Evolutionary conservation across 1,140 invertebrate species (phyloP).

Genomic region (Chionoecetes opilio): DNA sequence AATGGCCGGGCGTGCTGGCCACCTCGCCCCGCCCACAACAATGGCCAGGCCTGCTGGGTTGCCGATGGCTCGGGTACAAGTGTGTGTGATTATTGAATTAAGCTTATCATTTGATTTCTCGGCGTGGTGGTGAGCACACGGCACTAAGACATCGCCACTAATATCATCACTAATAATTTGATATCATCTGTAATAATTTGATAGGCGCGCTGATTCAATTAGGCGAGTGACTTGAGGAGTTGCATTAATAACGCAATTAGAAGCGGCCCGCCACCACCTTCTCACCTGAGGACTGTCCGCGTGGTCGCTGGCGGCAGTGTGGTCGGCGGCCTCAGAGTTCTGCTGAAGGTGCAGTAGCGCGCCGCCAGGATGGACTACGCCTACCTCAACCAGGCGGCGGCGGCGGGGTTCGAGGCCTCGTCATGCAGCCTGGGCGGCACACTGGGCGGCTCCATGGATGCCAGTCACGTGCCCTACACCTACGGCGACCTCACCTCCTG

Average conservation of each 20-base stretch:
- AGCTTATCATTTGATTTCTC: slow-evolving; percentile 82
- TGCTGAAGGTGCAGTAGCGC: slow-evolving; percentile 64
- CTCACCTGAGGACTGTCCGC: slow-evolving; percentile 50
- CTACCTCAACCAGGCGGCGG: slow-evolving; percentile 89
- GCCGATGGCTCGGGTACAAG: slow-evolving; percentile 80
- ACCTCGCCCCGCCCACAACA: slow-evolving; percentile 61
- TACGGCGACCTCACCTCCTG: slow-evolving; percentile 93
- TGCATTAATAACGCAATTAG: slow-evolving; percentile 79
- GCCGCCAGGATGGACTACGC: slow-evolving; percentile 88
- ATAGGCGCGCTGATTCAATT: slow-evolving; percentile 81
- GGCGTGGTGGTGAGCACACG: slow-evolving; percentile 81
- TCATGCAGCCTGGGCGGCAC: slow-evolving; percentile 86
- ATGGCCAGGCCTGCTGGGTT: slow-evolving; percentile 77
- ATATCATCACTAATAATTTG: slow-evolving; percentile 82
- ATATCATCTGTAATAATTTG: slow-evolving; percentile 82
- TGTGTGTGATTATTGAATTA: slow-evolving; percentile 81
- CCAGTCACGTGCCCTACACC: slow-evolving; percentile 89
- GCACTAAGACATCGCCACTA: slow-evolving; percentile 81
- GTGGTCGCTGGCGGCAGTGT: slow-evolving; percentile 60
- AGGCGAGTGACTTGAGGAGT: slow-evolving; percentile 80
- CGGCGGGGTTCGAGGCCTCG: slow-evolving; percentile 87
- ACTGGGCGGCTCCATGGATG: slow-evolving; percentile 86
- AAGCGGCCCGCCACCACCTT: slow-evolving; percentile 6
- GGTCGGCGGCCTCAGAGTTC: slow-evolving; percentile 47
- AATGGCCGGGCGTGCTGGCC: slow-evolving; percentile 49